phyloP scores from a whole-genome alignment of 2,797 vertebrate genomes.

The Vipera ursinii region DNA sequence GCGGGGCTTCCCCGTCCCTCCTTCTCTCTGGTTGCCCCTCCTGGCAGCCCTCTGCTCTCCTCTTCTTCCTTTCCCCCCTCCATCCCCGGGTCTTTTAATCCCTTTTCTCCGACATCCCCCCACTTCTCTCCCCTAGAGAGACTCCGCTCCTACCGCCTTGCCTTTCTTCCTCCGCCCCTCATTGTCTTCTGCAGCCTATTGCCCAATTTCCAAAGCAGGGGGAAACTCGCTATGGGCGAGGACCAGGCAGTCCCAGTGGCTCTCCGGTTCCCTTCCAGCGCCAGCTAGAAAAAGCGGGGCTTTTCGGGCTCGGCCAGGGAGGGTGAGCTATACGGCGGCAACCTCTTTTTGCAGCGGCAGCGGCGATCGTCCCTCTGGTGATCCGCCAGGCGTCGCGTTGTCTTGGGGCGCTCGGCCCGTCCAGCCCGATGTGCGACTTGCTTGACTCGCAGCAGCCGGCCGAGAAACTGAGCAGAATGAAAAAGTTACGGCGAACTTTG shows the following conservation, averaged over 20 bases:
- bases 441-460: slow-evolving; percentile 81
- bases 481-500: slow-evolving; percentile 98
- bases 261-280: neutral
- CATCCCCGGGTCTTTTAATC: neutral
- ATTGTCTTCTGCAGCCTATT: neutral
- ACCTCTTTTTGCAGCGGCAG: neutral
- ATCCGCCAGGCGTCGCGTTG: neutral
- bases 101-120: neutral
- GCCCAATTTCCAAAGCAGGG: neutral
- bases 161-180: slow-evolving; percentile 1
- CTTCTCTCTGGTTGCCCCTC: neutral
- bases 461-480: slow-evolving; percentile 89
- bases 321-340: neutral
- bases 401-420: neutral
- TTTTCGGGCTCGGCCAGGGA: neutral
- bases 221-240: neutral
- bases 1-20: neutral
- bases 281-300: neutral
- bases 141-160: neutral
- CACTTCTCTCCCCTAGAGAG: neutral
- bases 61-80: neutral
- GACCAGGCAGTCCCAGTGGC: neutral
- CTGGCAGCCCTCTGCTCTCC: fast-evolving
- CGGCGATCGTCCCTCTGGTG: neutral
- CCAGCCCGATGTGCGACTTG: slow-evolving; percentile 81